Base-by-base conservation (phyloP, 2,888 invertebrate species). In the Andrena minutula region DNA sequence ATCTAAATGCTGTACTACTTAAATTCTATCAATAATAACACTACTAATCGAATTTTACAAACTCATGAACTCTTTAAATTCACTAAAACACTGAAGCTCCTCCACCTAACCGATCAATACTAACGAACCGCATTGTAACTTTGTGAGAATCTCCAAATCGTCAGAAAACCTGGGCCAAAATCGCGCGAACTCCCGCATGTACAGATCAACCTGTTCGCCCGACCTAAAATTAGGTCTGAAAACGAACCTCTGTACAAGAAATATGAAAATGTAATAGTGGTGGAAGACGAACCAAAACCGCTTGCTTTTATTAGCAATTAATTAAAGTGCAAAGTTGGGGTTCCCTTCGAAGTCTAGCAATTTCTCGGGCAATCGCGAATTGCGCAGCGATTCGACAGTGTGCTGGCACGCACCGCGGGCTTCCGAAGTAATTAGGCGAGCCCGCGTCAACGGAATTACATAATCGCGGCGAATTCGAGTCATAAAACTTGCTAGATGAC, bases 351-450 rank as follows among this genome's bases (percentile, higher is more conserved):
- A 7, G 26, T 49, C n/a, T 41, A 53, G 8, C 23, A 28, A 68
- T 53, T 60, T 66, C 58, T 23, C 53, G 56, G 12, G 32, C 72
- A 51, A 32, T 61, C 35, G 51, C 20, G 35, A 89, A 81, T 47
- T 83, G 84, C 82, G 87, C 83, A 83, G 66, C 75, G 65, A 63
- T 73, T 75, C 61, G 69, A 80, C 70, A 58, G 61, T 2, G n/a
- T 66, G 74, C 86, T 91, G 91, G 90, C 91, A 90, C 78, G 51
- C 35, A 16, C 20, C 85, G 12, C 32, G 77, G 75, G 88, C 90
- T 91, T 84, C 83, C 85, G 64, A 79, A 88, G 89, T 90, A 91
- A 92, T 92, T 91, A 92, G 85, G 90, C 88, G 88, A 88, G 88
- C 87, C 89, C 84, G 86, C 82, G 85, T 85, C 84, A 61, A 78